A percentile compares a stretch with the other conserved stretches of the same genome.
These are phyloP conservation scores for Centroberyx gerrardi DNA, from an alignment of 2,797 vertebrate species.

Conservation along the genomic window DNA sequence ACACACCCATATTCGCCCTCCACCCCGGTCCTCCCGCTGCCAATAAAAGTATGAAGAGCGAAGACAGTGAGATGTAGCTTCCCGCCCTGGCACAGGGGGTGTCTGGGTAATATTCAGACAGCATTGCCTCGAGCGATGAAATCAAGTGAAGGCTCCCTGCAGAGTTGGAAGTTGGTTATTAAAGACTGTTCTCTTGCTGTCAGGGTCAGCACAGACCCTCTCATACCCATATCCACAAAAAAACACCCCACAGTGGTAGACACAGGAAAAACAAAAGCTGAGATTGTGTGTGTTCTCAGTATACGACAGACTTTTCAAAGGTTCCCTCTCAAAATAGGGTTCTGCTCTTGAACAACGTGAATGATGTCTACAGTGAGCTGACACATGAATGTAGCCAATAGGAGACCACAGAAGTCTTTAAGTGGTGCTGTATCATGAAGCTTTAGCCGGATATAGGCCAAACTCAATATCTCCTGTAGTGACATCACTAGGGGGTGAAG, in stretches of 20 bases:
- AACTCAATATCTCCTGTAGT: background rate
- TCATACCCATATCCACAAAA: constrained; percentile 51
- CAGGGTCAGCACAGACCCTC: constrained; percentile 78
- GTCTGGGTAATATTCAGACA: constrained; percentile 82
- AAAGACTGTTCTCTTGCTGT: constrained; percentile 82
- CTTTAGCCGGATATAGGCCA: background rate
- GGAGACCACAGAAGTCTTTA: background rate
- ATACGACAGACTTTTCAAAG: constrained; percentile 37
- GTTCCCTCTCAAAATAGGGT: constrained; percentile 43
- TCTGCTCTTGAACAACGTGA: constrained; percentile 51
- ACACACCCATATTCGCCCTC: constrained; percentile 45
- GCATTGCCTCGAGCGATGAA: constrained; percentile 79
- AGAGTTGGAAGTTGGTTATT: constrained; percentile 80
- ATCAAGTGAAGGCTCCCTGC: constrained; percentile 78
- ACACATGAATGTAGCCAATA: background rate
- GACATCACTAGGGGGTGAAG: background rate
- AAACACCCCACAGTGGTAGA: constrained; percentile 21
- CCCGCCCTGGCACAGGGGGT: constrained; percentile 68
- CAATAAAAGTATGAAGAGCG: constrained; percentile 75
- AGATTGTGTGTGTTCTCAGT: constrained; percentile 20
- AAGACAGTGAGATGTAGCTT: constrained; percentile 79
- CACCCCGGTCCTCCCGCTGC: constrained; percentile 63
- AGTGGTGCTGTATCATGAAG: background rate
- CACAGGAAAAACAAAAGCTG: constrained; percentile 25
- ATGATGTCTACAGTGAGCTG: constrained; percentile 8